These are phyloP conservation scores for Coptotermes formosanus DNA, from an alignment of 1,140 invertebrate genomes.

Conservation along the genomic window DNA sequence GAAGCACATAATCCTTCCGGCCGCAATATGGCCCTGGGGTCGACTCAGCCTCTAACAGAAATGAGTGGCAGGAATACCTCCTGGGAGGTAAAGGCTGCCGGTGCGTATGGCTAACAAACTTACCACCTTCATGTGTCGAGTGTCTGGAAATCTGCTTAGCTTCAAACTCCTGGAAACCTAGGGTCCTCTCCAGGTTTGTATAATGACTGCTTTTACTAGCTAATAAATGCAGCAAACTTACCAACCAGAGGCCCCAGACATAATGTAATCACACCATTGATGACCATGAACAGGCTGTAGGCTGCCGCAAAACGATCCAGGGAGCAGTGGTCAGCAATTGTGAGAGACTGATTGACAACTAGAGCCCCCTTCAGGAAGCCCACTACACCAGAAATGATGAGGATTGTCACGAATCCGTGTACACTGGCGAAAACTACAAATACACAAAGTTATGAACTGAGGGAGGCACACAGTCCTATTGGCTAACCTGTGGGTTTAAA, in stretches of 20 bases:
- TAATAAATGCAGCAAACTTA: conserved; percentile 36
- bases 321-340: conserved; percentile 47
- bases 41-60: no score
- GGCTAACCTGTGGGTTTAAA: neutral
- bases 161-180: no score
- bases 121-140: no score
- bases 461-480: neutral
- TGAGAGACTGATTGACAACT: conserved; percentile 45
- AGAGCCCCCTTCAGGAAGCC: conserved; percentile 37
- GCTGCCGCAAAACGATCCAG: conserved; percentile 50
- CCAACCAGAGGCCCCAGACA: conserved; percentile 48
- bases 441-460: neutral
- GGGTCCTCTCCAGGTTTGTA: no score
- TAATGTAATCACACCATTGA: conserved; percentile 46
- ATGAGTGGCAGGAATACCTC: no score
- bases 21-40: no score
- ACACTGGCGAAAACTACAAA: conserved; percentile 29
- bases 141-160: no score
- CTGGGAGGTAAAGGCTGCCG: no score
- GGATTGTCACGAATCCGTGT: conserved; percentile 22
- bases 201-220: neutral
- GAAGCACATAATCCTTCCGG: no score
- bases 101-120: no score
- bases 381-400: conserved; percentile 26
- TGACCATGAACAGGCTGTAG: conserved; percentile 47